phyloP scores from a whole-genome alignment of 2,888 invertebrate genomes.

The Diachrysia chrysitis region DNA sequence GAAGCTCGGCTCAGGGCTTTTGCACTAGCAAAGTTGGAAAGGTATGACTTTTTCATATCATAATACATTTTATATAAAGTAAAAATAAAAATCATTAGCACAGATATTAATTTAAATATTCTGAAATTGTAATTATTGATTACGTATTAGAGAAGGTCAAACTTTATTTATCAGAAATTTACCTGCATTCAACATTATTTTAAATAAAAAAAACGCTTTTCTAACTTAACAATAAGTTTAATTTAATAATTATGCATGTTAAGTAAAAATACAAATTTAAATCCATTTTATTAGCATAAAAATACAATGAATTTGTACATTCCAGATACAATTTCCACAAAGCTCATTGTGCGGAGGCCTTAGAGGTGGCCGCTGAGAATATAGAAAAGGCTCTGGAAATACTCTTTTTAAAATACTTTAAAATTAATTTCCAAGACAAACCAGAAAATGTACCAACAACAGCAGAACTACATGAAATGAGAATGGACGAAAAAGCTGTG shows the following conservation, averaged over 20 bases:
- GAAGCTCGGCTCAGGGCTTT: conserved; percentile 91
- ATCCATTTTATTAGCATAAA: too few species aligned
- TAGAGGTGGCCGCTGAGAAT: conserved; percentile 91
- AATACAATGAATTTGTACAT: too few species aligned
- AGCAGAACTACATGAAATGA: conserved; percentile 90
- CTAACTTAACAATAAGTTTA: too few species aligned
- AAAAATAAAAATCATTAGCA: too few species aligned
- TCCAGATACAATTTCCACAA: conserved; percentile 93
- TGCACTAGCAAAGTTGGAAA: conserved; percentile 92
- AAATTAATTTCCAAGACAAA: conserved; percentile 77
- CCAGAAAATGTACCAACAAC: conserved; percentile 81
- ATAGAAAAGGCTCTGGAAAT: conserved; percentile 92
- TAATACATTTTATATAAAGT: not conserved
- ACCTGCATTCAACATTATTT: too few species aligned
- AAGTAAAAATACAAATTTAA: too few species aligned
- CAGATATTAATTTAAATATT: too few species aligned
- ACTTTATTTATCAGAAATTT: too few species aligned
- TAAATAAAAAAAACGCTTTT: too few species aligned
- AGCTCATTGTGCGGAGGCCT: conserved; percentile 93
- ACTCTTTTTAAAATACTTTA: conserved; percentile 92
- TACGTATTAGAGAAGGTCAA: too few species aligned
- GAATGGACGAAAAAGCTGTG: conserved; percentile 92
- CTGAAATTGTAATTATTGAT: too few species aligned
- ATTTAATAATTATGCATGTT: too few species aligned
- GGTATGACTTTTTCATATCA: conserved; percentile 78